These are phyloP conservation scores for Spodoptera litura DNA, from an alignment of 1,140 invertebrate genomes.

Conservation along the genomic window DNA sequence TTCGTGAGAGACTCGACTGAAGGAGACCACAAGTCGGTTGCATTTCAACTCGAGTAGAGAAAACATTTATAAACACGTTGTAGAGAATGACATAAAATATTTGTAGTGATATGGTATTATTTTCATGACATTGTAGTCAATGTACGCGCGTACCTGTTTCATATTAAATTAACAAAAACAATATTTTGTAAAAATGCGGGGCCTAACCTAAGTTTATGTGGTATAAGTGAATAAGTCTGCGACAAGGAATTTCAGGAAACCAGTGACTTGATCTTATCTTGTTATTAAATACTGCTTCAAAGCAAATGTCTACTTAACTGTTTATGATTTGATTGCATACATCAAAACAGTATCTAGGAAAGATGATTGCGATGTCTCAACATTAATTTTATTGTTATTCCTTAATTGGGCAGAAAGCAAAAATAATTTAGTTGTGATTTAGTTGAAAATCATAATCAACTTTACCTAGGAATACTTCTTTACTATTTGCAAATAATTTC, in stretches of 20 bases:
- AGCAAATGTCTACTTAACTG: slow-evolving; percentile 14
- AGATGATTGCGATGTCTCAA: slow-evolving; percentile 3
- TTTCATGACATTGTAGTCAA: slow-evolving; percentile 77
- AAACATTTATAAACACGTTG: slow-evolving; percentile 63
- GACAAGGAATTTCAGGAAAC: slow-evolving; percentile 50
- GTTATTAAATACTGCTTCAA: slow-evolving; percentile 15
- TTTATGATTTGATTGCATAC: slow-evolving; percentile 8
- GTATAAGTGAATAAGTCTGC: slow-evolving; percentile 47
- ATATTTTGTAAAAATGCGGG: slow-evolving; percentile 67
- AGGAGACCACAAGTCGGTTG: slow-evolving; percentile 42
- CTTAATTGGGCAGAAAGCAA: no score
- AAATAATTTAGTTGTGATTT: no score
- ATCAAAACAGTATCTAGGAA: not conserved
- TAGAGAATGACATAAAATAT: slow-evolving; percentile 66
- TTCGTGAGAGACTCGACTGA: slow-evolving; percentile 6
- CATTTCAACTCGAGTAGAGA: slow-evolving; percentile 69
- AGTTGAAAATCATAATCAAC: slow-evolving; percentile 4
- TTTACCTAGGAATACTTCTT: not conserved
- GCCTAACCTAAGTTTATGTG: slow-evolving; percentile 67
- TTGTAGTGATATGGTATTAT: slow-evolving; percentile 71
- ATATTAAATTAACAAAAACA: slow-evolving; percentile 60
- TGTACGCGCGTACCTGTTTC: slow-evolving; percentile 81
- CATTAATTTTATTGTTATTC: not conserved
- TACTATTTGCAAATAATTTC: no score
- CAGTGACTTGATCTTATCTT: slow-evolving; percentile 52